A percentile compares a stretch with the other conserved stretches of the same genome.
Conservation (phyloP, 2,888 invertebrate genomes). For the Hymenopus coronatus region DNA sequence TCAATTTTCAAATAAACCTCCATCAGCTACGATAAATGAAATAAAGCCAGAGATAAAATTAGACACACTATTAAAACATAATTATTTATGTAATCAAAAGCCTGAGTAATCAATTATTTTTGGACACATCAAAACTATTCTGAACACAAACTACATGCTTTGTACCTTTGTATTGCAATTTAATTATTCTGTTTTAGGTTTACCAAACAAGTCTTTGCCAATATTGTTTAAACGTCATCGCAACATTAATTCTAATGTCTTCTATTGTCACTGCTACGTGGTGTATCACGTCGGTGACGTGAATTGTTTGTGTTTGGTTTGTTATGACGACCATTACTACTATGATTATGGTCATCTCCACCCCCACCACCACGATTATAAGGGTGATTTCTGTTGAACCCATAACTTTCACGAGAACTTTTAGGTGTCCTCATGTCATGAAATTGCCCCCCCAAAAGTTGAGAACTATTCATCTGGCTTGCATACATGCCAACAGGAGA, state of each 20-base stretch:
- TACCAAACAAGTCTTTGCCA: background rate
- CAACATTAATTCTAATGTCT: background rate
- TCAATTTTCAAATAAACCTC: too few species aligned
- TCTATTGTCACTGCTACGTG: background rate
- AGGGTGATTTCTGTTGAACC: constrained; percentile 12
- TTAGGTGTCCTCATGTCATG: background rate
- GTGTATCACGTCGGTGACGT: background rate
- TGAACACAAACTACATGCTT: background rate
- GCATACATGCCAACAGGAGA: background rate
- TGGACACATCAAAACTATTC: background rate
- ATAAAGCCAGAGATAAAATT: background rate
- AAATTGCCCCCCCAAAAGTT: constrained; percentile 15
- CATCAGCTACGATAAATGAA: too few species aligned
- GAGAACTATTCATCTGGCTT: constrained; percentile 14
- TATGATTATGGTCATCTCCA: background rate
- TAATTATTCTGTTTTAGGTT: background rate
- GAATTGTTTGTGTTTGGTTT: background rate
- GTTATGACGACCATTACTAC: constrained; percentile 1
- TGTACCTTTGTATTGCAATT: background rate
- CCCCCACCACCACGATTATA: background rate
- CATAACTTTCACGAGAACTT: background rate
- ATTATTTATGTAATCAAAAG: background rate
- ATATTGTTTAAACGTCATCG: background rate
- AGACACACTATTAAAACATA: background rate
- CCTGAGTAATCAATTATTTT: background rate